Conservation (phyloP, 2,888 invertebrate species). For the Pandemis corylana region DNA sequence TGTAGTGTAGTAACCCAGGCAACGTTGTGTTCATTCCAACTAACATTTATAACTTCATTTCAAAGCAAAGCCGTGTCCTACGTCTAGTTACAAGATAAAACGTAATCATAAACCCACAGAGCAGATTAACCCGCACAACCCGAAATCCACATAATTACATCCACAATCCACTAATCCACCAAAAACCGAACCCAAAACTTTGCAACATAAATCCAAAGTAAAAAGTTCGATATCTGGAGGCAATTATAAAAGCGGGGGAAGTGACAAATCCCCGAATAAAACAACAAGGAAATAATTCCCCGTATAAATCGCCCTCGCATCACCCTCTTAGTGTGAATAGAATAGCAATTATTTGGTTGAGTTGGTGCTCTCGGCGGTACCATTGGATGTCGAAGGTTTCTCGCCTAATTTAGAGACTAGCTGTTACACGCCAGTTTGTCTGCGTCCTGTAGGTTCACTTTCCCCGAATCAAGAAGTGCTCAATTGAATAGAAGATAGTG, state of each 20-base stretch:
- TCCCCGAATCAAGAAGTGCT: no score
- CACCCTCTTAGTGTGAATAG: slow-evolving; percentile 81
- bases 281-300: slow-evolving; percentile 85
- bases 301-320: slow-evolving; percentile 72
- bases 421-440: no score
- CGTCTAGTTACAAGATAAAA: slow-evolving; percentile 20
- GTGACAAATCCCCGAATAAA: slow-evolving; percentile 85
- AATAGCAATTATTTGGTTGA: slow-evolving; percentile 85
- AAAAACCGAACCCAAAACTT: slow-evolving; percentile 62
- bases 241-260: slow-evolving; percentile 82
- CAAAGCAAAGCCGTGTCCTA: not conserved
- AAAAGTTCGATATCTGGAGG: slow-evolving; percentile 80
- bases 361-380: slow-evolving; percentile 67
- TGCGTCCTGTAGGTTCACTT: no score
- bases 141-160: slow-evolving; percentile 64
- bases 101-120: slow-evolving; percentile 36
- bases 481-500: no score
- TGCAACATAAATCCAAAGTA: slow-evolving; percentile 72
- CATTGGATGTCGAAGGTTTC: slow-evolving; percentile 44
- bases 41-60: not conserved
- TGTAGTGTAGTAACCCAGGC: no score
- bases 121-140: slow-evolving; percentile 50
- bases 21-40: not conserved
- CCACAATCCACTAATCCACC: slow-evolving; percentile 63
- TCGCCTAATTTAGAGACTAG: not conserved